phyloP scores from a whole-genome alignment of 2,113 vertebrate species.

The Meleagris gallopavo region DNA sequence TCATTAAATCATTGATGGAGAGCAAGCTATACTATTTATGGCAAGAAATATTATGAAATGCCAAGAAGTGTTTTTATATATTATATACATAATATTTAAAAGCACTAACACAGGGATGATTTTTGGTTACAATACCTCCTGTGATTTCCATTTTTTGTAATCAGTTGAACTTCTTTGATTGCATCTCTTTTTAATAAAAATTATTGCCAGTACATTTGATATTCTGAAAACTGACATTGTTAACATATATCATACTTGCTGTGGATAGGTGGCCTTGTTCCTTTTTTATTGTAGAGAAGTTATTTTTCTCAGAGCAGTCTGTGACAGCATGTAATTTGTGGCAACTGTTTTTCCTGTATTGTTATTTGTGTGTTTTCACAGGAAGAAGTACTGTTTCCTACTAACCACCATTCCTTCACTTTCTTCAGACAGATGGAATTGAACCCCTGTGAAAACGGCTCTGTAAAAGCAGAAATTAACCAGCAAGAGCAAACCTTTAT shows the following conservation, averaged over 20 bases:
- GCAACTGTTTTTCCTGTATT: neutral
- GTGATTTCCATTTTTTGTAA: neutral
- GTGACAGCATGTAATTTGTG: neutral
- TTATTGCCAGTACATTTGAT: neutral
- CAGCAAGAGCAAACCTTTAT: conserved; percentile 62
- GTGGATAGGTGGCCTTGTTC: neutral
- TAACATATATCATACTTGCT: neutral
- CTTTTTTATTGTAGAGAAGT: neutral
- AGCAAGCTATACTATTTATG: neutral
- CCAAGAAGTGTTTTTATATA: neutral
- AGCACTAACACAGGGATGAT: neutral
- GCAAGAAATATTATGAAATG: neutral
- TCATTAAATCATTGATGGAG: neutral
- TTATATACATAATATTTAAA: neutral
- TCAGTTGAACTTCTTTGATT: neutral
- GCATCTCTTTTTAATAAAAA: neutral
- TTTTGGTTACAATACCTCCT: neutral
- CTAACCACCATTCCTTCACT: conserved; percentile 11
- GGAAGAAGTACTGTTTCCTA: neutral
- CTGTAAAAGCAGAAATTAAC: conserved; percentile 74
- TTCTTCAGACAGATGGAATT: conserved; percentile 80
- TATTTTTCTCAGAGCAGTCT: neutral
- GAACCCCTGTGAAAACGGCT: conserved; percentile 81
- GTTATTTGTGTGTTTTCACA: conserved; percentile 3
- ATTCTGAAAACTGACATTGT: neutral